Base-by-base conservation (phyloP, 2,888 invertebrate species). In the Pediacus dermestoides region DNA sequence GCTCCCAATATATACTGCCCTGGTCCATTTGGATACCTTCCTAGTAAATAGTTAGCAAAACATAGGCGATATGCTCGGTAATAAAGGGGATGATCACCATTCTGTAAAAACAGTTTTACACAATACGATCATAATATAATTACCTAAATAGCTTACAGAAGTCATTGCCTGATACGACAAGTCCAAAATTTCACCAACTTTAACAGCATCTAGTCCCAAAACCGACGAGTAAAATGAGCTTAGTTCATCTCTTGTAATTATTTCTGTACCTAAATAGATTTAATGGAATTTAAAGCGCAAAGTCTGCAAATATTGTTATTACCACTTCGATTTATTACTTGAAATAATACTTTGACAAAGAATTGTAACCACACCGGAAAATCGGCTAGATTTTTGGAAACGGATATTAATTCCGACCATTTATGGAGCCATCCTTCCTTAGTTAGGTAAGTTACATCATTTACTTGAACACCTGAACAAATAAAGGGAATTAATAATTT, bases 351-450 rank as follows among this genome's bases (percentile, higher is more conserved):
- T 70, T 82, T 83, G 57, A 82, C 80, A 48, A 85, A 74, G 61
- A 82, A 82, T 60, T 84, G 84, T 26, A 85, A 66, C 74, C 84
- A 85, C n/a, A 85, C 70, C 0, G 85, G 85, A 43, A 85, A 74
- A 51, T 82, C 80, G 1, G 74, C 66, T 58, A 83, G 74, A 43
- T 75, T 70, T 46, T 66, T 70, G 23, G 74, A 71, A 6, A 67
- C 64, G 30, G 67, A 63, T 15, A 77, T 70, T 28, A 81, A 69
- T 15, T 77, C 68, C 1, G 81, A 77, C 85, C 85, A 85, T 48
- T 80, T 75, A 21, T 77, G 75, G 34, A 85, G 62, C 85, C 85
- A 85, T 38, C 82, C 81, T 30, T 84, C 83, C 34, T 81, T 68
- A 2, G 77, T 77, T 4, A 79, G 73, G 33, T 77, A 70, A 1